Percentiles rank a stretch among this genome's conserved stretches.
Evolutionary conservation across 2,797 vertebrate species (phyloP).

Genomic region (Benthosema pterotum): DNA sequence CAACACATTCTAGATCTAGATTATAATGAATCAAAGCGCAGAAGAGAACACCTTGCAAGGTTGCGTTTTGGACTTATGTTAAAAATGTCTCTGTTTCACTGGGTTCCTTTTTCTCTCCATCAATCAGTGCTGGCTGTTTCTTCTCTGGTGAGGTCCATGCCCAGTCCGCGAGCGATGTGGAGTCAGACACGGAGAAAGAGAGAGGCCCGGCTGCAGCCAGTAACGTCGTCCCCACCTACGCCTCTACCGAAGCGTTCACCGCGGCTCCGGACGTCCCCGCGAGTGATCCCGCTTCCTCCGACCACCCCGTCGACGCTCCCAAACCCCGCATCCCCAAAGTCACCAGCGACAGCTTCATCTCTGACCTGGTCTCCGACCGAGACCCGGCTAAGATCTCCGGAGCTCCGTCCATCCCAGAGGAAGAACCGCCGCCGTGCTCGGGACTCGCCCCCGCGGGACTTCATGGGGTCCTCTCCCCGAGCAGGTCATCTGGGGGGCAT

Average conservation of each 20-base stretch:
- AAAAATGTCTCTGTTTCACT: not conserved
- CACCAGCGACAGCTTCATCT: conserved; percentile 86
- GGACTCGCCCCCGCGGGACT: no score
- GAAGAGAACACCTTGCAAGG: no score
- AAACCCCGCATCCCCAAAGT: conserved; percentile 79
- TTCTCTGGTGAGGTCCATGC: conserved; percentile 90
- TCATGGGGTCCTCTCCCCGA: conserved; percentile 36
- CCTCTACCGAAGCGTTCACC: conserved; percentile 26
- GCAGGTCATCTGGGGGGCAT: conserved; percentile 34
- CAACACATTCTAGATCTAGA: no score
- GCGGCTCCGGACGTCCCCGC: conserved; percentile 15
- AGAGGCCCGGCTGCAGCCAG: conserved; percentile 56
- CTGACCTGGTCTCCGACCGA: conserved; percentile 81
- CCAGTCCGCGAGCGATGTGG: conserved; percentile 82
- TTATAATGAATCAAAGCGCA: no score
- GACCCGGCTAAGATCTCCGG: conserved; percentile 45
- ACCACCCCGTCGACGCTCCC: conserved; percentile 27
- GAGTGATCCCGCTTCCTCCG: not conserved
- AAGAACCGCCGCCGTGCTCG: conserved; percentile 47
- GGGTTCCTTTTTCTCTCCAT: conserved; percentile 7
- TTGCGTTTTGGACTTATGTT: no score
- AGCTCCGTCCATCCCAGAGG: conserved; percentile 59
- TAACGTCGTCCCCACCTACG: not conserved
- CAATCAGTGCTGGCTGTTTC: conserved; percentile 91
- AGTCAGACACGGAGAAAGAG: conserved; percentile 75